Conservation (phyloP, 2,888 invertebrate species). For the Oscheius sp. region DNA sequence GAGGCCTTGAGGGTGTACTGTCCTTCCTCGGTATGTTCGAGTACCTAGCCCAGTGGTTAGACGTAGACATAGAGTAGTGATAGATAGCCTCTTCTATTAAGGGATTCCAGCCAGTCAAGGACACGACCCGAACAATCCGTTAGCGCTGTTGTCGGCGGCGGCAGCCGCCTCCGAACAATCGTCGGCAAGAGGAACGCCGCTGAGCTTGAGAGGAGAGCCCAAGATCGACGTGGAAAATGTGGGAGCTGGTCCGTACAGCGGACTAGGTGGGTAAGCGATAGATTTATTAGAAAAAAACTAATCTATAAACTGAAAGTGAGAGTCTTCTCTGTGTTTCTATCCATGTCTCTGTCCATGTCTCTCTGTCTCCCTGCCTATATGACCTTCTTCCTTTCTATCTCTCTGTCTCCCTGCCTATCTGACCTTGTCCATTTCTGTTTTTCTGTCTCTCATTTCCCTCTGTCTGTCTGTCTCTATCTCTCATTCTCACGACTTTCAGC, state of each 20-base stretch:
- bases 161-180: conserved; percentile 49
- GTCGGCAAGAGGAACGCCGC: conserved; percentile 26
- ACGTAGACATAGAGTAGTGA: conserved; percentile 10
- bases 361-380: too few species aligned
- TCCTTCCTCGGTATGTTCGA: conserved; percentile 47
- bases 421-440: too few species aligned
- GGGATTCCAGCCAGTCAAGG: conserved; percentile 27
- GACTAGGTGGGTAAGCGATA: conserved; percentile 22
- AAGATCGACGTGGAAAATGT: conserved; percentile 16
- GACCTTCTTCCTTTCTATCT: too few species aligned
- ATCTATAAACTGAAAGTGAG: too few species aligned
- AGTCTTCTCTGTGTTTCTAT: too few species aligned
- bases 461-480: too few species aligned
- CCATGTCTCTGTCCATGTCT: too few species aligned
- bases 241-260: conserved; percentile 1
- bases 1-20: conserved; percentile 50
- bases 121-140: conserved; percentile 48
- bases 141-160: conserved; percentile 56
- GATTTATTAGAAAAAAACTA: too few species aligned
- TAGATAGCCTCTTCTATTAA: conserved; percentile 22
- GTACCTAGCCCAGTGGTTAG: conserved; percentile 13
- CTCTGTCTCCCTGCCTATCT: too few species aligned
- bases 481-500: too few species aligned
- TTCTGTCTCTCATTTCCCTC: too few species aligned
- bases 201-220: conserved; percentile 1